Percentiles rank a stretch among this genome's conserved stretches.
Conservation (phyloP, 2,113 vertebrate species). For the Isurus oxyrinchus region DNA sequence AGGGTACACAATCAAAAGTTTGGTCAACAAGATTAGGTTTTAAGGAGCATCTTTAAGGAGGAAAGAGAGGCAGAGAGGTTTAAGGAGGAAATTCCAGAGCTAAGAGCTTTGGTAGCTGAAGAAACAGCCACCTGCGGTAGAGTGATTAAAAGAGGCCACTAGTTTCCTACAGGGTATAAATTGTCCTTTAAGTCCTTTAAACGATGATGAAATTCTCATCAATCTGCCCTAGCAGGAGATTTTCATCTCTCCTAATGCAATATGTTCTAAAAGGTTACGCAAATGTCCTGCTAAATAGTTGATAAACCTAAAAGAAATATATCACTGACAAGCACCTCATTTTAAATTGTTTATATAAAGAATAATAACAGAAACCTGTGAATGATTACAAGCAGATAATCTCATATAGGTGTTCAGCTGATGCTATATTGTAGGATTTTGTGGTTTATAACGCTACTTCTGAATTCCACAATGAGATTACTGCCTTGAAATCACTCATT, state of each 20-base stretch:
- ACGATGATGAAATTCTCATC: not conserved
- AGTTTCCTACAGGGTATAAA: not conserved
- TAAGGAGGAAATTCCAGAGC: not conserved
- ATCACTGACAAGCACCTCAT: not conserved
- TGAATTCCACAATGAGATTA: not conserved
- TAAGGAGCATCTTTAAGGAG: not conserved
- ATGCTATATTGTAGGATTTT: not conserved
- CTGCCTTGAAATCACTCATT: not conserved
- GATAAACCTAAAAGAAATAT: not conserved
- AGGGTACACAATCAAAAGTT: not conserved
- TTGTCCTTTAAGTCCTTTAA: not conserved
- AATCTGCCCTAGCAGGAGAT: not conserved
- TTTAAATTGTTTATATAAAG: not conserved
- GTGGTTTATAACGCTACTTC: not conserved
- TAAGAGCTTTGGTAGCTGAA: not conserved
- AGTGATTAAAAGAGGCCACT: not conserved
- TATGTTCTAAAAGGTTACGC: not conserved
- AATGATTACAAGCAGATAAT: slow-evolving; percentile 9
- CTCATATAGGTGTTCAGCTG: not conserved
- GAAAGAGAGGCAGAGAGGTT: not conserved
- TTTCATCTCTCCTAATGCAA: not conserved
- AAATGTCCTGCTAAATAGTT: slow-evolving; percentile 9
- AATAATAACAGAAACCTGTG: slow-evolving; percentile 13
- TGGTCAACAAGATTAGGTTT: not conserved
- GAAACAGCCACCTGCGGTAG: not conserved